These are phyloP conservation scores for Metallyticus violacea DNA, from an alignment of 2,888 invertebrate genomes.

Conservation along the genomic window DNA sequence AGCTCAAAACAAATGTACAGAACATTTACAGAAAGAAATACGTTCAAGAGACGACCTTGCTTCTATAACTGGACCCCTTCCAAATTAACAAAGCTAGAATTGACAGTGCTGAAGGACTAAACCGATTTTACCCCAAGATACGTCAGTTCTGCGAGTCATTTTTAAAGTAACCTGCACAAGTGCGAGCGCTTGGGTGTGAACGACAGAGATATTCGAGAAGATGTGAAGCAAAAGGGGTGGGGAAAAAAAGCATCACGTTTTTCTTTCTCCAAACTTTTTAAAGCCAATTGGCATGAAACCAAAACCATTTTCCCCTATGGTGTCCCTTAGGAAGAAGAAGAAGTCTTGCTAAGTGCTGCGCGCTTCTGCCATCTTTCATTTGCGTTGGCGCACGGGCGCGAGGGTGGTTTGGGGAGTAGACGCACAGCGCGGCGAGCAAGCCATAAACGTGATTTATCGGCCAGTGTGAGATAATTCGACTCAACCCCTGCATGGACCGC, in stretches of 20 bases:
- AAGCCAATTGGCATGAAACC: constrained; percentile 19
- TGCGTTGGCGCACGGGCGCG: constrained; percentile 9
- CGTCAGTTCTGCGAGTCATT: too few species aligned
- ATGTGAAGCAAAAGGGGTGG: neutral
- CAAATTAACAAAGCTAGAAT: too few species aligned
- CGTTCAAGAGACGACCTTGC: too few species aligned
- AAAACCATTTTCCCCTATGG: constrained; percentile 13
- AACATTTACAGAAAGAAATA: too few species aligned
- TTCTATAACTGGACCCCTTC: too few species aligned
- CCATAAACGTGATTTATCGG: constrained; percentile 27
- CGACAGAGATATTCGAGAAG: neutral
- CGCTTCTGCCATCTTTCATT: constrained; percentile 19
- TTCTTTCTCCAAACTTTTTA: constrained; percentile 16
- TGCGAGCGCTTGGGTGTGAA: neutral
- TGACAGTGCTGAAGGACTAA: too few species aligned
- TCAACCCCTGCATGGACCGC: too few species aligned
- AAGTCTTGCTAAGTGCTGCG: constrained; percentile 1
- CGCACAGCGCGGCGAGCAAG: neutral
- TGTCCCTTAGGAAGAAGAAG: neutral
- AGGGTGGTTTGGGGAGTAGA: neutral
- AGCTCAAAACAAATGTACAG: too few species aligned
- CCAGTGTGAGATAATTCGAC: constrained; percentile 12
- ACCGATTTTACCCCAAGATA: too few species aligned
- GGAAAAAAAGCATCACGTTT: neutral
- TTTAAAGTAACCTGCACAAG: neutral